Evolutionary conservation across 2,797 vertebrate genomes (phyloP).

Genomic region (Lepus oiostolus): DNA sequence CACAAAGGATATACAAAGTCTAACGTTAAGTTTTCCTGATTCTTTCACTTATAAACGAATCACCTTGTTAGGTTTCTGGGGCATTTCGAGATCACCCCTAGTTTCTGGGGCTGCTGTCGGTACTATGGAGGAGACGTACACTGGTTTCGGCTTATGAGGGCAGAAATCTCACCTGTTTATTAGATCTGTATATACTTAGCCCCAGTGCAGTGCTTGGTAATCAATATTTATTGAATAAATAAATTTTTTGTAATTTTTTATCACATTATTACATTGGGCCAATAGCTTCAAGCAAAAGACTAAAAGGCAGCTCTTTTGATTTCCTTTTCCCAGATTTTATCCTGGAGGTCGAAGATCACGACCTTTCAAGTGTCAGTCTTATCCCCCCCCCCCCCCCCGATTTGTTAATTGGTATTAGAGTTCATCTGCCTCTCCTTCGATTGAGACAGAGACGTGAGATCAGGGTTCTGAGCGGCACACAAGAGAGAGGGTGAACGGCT

Average conservation of each 20-base stretch:
- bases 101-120: background rate
- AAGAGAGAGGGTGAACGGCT: background rate
- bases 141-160: background rate
- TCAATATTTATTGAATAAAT: constrained; percentile 11
- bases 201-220: background rate
- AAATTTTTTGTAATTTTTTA: constrained; percentile 24
- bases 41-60: constrained; percentile 17
- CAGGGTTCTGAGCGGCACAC: background rate
- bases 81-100: background rate
- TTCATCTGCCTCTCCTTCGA: constrained; percentile 51
- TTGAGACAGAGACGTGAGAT: constrained; percentile 56
- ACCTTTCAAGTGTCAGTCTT: constrained; percentile 31
- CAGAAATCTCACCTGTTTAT: background rate
- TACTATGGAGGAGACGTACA: background rate
- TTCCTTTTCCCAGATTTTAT: background rate
- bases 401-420: constrained; percentile 45
- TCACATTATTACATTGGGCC: background rate
- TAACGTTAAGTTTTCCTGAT: background rate
- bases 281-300: background rate
- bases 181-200: background rate
- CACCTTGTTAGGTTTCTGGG: background rate
- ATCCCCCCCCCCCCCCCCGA: background rate
- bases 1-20: background rate
- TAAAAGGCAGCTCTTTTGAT: constrained; percentile 32
- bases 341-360: background rate